These are phyloP conservation scores for Diceros bicornis DNA, from an alignment of 2,797 vertebrate species.

Conservation along the genomic window DNA sequence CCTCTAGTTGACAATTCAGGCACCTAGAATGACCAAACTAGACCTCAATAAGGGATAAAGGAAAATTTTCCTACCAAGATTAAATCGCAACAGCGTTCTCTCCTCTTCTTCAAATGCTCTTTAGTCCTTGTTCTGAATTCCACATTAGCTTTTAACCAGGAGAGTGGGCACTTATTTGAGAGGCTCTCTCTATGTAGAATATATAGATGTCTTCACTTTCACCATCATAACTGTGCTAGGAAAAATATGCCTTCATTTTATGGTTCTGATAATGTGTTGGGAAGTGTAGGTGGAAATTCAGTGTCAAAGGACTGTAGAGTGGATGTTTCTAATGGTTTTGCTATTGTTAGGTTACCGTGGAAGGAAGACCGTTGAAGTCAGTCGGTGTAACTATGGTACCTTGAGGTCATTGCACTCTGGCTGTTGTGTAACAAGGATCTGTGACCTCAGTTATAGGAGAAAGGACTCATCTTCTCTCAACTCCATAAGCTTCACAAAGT, in stretches of 20 bases:
- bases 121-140: background rate
- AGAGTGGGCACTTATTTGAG: background rate
- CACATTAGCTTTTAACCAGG: background rate
- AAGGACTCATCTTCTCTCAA: background rate
- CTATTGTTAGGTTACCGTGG: background rate
- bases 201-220: background rate
- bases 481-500: background rate
- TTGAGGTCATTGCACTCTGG: background rate
- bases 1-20: background rate
- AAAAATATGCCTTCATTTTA: background rate
- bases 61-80: background rate
- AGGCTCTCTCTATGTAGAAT: background rate
- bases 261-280: background rate
- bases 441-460: background rate
- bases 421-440: background rate
- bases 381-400: fast-evolving
- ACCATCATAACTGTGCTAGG: background rate
- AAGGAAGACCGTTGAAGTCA: background rate
- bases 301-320: background rate
- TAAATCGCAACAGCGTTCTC: background rate
- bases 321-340: background rate
- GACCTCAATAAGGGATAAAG: background rate
- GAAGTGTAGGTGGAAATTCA: background rate
- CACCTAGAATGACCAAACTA: background rate
- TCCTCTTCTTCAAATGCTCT: background rate